Percentiles rank a stretch among this genome's conserved stretches.
Evolutionary conservation across 1,140 invertebrate genomes (phyloP).

Genomic region (Daktulosphaira vitifoliae): DNA sequence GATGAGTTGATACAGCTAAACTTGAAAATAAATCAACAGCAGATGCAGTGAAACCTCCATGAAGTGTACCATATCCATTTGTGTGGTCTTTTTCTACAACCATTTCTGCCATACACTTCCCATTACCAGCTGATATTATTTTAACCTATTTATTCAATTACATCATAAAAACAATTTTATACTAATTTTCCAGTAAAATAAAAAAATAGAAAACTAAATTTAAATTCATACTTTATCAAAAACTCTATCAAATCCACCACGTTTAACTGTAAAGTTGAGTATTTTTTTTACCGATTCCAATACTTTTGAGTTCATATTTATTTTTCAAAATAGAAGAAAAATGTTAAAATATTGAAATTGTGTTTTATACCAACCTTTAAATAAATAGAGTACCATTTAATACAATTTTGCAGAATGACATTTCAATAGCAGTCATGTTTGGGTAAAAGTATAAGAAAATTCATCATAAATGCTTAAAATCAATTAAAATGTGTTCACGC

Average conservation of each 20-base stretch:
- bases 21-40: slow-evolving; percentile 76
- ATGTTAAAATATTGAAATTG: too few species aligned
- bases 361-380: too few species aligned
- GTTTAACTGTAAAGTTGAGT: slow-evolving; percentile 15
- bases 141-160: slow-evolving; percentile 49
- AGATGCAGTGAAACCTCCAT: slow-evolving; percentile 75
- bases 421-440: too few species aligned
- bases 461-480: too few species aligned
- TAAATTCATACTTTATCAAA: slow-evolving; percentile 46
- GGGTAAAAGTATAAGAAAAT: too few species aligned
- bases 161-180: background rate
- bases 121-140: slow-evolving; percentile 57
- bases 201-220: background rate
- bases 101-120: slow-evolving; percentile 63
- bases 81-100: slow-evolving; percentile 64
- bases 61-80: slow-evolving; percentile 64
- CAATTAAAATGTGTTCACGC: too few species aligned
- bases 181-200: background rate
- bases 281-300: slow-evolving; percentile 15
- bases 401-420: too few species aligned
- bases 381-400: too few species aligned
- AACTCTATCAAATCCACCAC: slow-evolving; percentile 45
- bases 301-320: too few species aligned
- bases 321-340: too few species aligned
- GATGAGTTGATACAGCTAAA: slow-evolving; percentile 62